Percentiles rank a stretch among this genome's conserved stretches.
phyloP scores from a whole-genome alignment of 1,140 invertebrate species.

The Planococcus citri region DNA sequence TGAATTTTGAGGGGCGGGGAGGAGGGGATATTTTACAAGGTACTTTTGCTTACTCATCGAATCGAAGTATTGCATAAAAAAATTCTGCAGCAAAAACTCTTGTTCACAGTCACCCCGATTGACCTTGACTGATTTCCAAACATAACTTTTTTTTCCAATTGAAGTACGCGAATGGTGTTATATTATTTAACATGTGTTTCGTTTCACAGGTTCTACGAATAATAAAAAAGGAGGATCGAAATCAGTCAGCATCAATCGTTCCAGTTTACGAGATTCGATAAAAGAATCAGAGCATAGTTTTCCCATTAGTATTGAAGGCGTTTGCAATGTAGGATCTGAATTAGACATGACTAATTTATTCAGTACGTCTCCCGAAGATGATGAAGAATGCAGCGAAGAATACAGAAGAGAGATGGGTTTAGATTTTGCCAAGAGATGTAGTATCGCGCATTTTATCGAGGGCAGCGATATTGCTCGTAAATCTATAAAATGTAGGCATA shows the following conservation, averaged over 20 bases:
- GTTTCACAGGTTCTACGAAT: not conserved
- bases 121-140: too few relatives aligned
- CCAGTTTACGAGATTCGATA: not conserved
- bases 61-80: too few relatives aligned
- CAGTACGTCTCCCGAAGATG: conserved; percentile 30
- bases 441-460: conserved; percentile 27
- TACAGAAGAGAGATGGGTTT: conserved; percentile 23
- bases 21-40: too few relatives aligned
- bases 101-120: too few relatives aligned
- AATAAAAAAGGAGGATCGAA: not conserved
- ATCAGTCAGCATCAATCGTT: not conserved
- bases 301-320: not conserved
- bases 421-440: conserved; percentile 22
- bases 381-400: conserved; percentile 30
- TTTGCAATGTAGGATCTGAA: conserved; percentile 23
- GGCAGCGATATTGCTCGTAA: conserved; percentile 57
- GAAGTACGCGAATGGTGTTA: not conserved
- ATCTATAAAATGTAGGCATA: conserved; percentile 39
- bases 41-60: too few relatives aligned
- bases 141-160: too few relatives aligned
- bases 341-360: conserved; percentile 31
- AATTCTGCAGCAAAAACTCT: too few relatives aligned
- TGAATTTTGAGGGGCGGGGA: too few relatives aligned
- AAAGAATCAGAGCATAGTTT: conserved; percentile 11
- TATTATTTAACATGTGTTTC: not conserved